phyloP scores from a whole-genome alignment of 2,113 vertebrate genomes.

The Ivindomyrus marchei region DNA sequence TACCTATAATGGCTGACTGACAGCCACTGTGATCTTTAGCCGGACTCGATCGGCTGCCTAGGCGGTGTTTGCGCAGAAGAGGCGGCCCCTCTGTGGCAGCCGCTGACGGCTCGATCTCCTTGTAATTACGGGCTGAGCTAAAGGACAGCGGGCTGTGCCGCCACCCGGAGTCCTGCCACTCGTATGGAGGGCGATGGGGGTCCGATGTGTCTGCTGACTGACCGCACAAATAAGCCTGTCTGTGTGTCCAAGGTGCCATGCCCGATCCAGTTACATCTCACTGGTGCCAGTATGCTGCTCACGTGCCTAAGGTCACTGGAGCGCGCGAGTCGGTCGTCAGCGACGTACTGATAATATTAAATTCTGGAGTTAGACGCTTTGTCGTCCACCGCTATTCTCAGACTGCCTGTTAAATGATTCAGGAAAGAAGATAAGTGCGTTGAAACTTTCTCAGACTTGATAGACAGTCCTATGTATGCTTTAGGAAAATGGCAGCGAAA shows the following conservation, averaged over 20 bases:
- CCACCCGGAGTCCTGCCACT: neutral
- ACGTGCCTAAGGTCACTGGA: neutral
- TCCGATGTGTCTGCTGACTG: neutral
- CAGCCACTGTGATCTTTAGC: neutral
- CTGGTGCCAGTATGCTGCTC: neutral
- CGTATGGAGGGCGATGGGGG: neutral
- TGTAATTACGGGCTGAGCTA: neutral
- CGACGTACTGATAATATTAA: neutral
- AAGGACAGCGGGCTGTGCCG: neutral
- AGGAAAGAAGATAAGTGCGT: neutral
- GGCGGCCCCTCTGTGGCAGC: neutral
- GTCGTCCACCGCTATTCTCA: neutral
- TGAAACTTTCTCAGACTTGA: neutral
- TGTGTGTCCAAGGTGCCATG: neutral
- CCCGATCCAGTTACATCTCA: neutral
- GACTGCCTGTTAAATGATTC: neutral
- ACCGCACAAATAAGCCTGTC: neutral
- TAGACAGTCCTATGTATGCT: neutral
- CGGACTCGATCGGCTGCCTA: neutral
- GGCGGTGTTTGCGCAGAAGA: neutral
- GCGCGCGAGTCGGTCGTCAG: neutral
- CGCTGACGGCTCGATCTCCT: neutral
- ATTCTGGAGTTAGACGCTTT: neutral
- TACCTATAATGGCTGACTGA: neutral
- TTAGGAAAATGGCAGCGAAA: neutral